These are phyloP conservation scores for Tupaia tana DNA, from an alignment of 2,113 vertebrate genomes.

Conservation along the genomic window DNA sequence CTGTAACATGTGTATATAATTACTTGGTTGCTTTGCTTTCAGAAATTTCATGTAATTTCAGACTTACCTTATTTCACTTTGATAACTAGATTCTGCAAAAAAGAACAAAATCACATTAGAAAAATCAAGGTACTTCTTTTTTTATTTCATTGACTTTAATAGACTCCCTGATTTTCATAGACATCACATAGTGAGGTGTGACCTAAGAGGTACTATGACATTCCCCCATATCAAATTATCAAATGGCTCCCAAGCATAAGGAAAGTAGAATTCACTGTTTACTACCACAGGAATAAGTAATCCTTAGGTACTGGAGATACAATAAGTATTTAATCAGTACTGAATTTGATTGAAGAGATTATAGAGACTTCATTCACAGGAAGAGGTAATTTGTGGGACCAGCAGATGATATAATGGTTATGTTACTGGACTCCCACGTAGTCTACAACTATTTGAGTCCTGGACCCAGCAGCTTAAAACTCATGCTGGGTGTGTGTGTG, in stretches of 20 bases:
- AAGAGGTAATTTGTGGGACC: no score
- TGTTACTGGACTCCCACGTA: no score
- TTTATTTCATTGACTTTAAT: neutral
- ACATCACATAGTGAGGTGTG: neutral
- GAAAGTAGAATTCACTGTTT: neutral
- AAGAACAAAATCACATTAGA: neutral
- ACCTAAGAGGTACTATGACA: neutral
- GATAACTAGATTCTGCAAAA: constrained; percentile 85
- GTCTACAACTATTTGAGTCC: no score
- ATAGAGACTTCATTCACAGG: neutral
- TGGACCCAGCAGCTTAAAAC: no score
- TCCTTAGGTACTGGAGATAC: neutral
- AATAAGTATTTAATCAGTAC: neutral
- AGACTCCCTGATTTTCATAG: neutral
- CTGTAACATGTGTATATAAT: neutral
- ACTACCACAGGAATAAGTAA: neutral
- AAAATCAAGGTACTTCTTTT: neutral
- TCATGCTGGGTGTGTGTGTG: no score
- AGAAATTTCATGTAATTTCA: neutral
- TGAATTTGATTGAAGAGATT: neutral
- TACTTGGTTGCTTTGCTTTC: neutral
- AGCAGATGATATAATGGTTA: no score
- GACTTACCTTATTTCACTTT: constrained; percentile 88
- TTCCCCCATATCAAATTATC: neutral
- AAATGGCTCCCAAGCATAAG: neutral